Percentiles rank a stretch among this genome's conserved stretches.
phyloP scores from a whole-genome alignment of 92 coral and sea anemone genomes.

The Siderastrea siderea region DNA sequence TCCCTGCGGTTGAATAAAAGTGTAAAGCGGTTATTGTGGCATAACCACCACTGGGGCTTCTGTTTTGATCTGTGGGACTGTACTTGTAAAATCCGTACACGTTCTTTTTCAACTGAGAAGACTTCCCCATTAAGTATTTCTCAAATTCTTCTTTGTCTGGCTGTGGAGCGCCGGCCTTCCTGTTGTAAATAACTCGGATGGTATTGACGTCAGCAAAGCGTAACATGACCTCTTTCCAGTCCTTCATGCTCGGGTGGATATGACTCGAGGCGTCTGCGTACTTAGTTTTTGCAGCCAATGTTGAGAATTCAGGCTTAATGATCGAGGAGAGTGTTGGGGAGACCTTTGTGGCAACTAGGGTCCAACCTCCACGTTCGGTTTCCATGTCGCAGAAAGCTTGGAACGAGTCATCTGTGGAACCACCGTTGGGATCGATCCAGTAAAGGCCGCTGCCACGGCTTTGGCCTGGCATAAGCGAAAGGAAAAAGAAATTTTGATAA shows the following conservation, averaged over 20 bases:
- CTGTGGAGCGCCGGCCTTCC: constrained; percentile 66
- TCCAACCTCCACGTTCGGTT: too few species aligned
- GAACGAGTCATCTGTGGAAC: neutral
- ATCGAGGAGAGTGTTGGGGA: constrained; percentile 24
- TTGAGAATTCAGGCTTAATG: constrained; percentile 47
- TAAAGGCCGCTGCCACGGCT: constrained; percentile 78
- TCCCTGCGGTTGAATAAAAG: constrained; percentile 17
- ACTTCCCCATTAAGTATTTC: constrained; percentile 30
- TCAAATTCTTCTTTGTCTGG: constrained; percentile 63
- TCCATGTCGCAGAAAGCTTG: too few species aligned
- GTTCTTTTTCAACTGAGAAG: neutral
- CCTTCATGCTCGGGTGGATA: constrained; percentile 54
- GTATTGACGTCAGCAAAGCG: too few species aligned
- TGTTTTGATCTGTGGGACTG: constrained; percentile 64
- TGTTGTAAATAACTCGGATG: constrained; percentile 47
- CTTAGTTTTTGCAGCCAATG: constrained; percentile 58
- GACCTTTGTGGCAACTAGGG: constrained; percentile 58
- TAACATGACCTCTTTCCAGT: constrained; percentile 79
- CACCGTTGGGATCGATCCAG: constrained; percentile 87
- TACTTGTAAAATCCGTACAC: constrained; percentile 80
- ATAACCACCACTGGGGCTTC: constrained; percentile 59
- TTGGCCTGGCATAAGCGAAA: constrained; percentile 23
- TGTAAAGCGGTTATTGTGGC: constrained; percentile 44
- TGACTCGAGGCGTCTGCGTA: constrained; percentile 17
- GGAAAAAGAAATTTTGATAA: neutral